Base-by-base conservation (phyloP, 1,140 invertebrate species). In the Drosophila baimaii region DNA sequence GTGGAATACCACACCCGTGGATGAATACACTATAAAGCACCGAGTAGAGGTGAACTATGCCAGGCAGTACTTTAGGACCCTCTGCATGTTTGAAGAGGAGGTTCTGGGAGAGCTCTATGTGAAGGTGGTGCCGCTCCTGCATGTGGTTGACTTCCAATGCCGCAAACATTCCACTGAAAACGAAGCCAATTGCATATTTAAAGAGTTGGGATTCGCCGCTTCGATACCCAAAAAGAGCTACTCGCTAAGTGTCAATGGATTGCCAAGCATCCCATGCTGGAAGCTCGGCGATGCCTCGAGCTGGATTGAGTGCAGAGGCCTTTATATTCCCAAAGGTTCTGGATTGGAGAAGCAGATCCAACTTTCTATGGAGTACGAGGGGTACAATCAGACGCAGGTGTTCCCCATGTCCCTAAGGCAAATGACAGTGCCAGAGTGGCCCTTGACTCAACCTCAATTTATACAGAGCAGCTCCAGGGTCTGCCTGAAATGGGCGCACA, bases 331-430 rank as follows among this genome's bases (percentile, higher is more conserved):
- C 15, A n/a, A 19, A 10, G 31, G 8, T 19, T n/a, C 51, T 5
- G 15, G 10, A 13, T 29, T 17, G 6, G n/a, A 31, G 6, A n/a
- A 51, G 19, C 41, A 52, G 2, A 12, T 51, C 3, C 4, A 51
- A 29, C 25, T 59, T n/a, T 29, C 15, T 27, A 52, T 59, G 43
- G 27, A 51, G n/a, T 59, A 23, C 43, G 13, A 51, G 21, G 57
- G 43, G 8, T 10, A 59, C 19, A 59, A 23, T 7, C 57, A 59
- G 27, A 23, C 41, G 5, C 10, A 31, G 57, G 27, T n/a, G 19
- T 52, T 59, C 10, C 8, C 10, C 15, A 31, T 23, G 15, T 10
- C 15, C 10, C 19, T 21, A n/a, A 51, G 27, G 46, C 19, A 51
- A 23, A 51, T 59, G 9, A 27, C 12, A 8, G 27, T 51, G 15